Conservation (phyloP, 2,797 vertebrate species). For the Potorous gilbertii region DNA sequence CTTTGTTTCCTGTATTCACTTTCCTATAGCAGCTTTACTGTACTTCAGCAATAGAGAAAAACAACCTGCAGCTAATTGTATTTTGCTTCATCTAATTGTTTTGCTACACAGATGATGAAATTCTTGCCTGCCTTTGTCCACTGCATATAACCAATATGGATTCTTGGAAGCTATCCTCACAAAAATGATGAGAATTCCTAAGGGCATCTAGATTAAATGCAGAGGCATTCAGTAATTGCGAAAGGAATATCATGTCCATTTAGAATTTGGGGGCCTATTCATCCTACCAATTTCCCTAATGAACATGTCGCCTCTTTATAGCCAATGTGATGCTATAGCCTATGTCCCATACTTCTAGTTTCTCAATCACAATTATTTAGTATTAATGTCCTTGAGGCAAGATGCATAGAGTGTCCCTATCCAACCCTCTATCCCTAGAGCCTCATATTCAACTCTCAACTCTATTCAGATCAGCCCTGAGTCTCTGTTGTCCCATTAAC, state of each 20-base stretch:
- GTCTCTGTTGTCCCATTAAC: neutral
- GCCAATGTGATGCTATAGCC: neutral
- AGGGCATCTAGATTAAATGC: neutral
- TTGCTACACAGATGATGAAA: neutral
- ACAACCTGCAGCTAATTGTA: neutral
- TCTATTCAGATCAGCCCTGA: neutral
- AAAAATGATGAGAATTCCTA: neutral
- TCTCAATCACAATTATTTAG: conserved; percentile 4
- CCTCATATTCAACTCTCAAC: neutral
- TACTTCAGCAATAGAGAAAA: conserved; percentile 47
- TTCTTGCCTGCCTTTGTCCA: neutral
- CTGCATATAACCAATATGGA: neutral
- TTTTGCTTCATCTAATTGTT: conserved; percentile 12
- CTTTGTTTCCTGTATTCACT: neutral
- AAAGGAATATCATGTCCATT: neutral
- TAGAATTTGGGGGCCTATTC: neutral
- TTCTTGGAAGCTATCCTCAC: neutral
- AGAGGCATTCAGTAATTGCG: neutral
- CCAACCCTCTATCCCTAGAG: neutral
- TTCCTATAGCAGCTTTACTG: neutral
- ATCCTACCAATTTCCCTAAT: neutral
- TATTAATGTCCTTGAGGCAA: neutral
- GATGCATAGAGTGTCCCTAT: neutral
- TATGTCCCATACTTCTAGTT: neutral
- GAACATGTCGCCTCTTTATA: neutral